Conservation (phyloP, 2,888 invertebrate species). For the Drepana falcataria region DNA sequence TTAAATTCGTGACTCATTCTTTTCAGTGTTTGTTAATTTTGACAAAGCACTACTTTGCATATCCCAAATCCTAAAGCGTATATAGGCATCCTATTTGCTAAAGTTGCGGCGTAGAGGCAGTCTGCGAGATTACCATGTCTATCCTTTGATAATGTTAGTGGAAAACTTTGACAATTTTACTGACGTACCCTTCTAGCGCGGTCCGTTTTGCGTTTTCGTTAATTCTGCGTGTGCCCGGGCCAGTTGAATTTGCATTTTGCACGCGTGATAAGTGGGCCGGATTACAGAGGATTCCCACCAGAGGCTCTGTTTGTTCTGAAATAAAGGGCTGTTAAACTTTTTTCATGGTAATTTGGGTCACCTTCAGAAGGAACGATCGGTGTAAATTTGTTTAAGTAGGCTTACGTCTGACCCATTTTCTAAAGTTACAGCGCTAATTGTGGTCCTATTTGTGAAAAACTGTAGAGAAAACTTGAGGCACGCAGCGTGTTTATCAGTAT, state of each 20-base stretch:
- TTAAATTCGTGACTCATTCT: slow-evolving; percentile 9
- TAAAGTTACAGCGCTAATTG: slow-evolving; percentile 54
- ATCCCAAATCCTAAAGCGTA: background rate
- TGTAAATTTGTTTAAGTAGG: slow-evolving; percentile 76
- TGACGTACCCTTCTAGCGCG: slow-evolving; percentile 43
- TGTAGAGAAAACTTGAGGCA: background rate
- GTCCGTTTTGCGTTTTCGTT: slow-evolving; percentile 56
- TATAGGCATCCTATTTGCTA: slow-evolving; percentile 11
- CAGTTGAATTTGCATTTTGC: slow-evolving; percentile 76
- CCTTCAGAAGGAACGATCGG: slow-evolving; percentile 68
- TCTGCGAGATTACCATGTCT: slow-evolving; percentile 50
- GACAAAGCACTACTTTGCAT: slow-evolving; percentile 4
- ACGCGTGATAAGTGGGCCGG: slow-evolving; percentile 77
- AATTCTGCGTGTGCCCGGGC: slow-evolving; percentile 65
- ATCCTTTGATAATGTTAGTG: slow-evolving; percentile 56
- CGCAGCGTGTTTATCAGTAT: background rate
- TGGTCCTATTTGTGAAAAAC: slow-evolving; percentile 15
- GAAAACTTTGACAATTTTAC: slow-evolving; percentile 70
- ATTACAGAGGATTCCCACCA: slow-evolving; percentile 75
- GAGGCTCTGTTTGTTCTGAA: slow-evolving; percentile 76
- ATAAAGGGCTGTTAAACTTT: slow-evolving; percentile 77
- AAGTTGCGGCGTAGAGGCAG: slow-evolving; percentile 17
- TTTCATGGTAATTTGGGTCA: slow-evolving; percentile 78
- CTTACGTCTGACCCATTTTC: slow-evolving; percentile 59
- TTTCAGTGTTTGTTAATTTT: slow-evolving; percentile 1